Base-by-base conservation (phyloP, 2,113 vertebrate genomes). In the Callaeas wilsoni region DNA sequence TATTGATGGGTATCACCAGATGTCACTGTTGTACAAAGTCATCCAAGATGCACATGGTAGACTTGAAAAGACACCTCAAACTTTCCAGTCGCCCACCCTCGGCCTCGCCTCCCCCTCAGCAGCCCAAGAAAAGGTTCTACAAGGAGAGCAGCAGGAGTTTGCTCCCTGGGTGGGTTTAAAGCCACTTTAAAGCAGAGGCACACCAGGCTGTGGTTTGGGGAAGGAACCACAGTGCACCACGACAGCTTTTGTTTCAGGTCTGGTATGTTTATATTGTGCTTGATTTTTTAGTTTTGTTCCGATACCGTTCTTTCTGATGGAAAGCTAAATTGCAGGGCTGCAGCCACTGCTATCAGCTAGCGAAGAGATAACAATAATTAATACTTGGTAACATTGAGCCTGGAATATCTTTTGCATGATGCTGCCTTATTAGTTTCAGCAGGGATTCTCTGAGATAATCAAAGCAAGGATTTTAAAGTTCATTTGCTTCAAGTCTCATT, bases 11-110 rank as follows among this genome's bases (percentile, higher is more conserved):
- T 63, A 93, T 94, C 93, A 92, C 92, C 95, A 97, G 95, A 91
- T 96, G 96, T 95, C 95, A 96, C 95, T 97, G 93, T 97, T 96
- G 94, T 37, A 94, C 85, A 96, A 84, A 96, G 85, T 16, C 95
- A 94, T 44, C 75, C 59, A 52, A 74, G 55, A 19, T 27, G 76
- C 84, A 50, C 59, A 7, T 16, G 22, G 53, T 2, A 50, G 55
- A 8, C 46, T 55, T 32, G 49, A 21, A 90, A 77, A 84, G 53
- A 41, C 74, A 33, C 35, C 82, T 63, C 21, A 2, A 10, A 26
- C 52, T 81, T 81, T 52, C 27, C 50, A 69, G 55, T 18, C 0
- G 0, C 52, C 67, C 27, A 60, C 37, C 13, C 47, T 69, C 21
- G 8, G 44, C n/a, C n/a, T 76, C 74, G n/a, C 41, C 53, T 56